Conservation (phyloP, 2,888 invertebrate genomes). For the Dryobotodes eremita region DNA sequence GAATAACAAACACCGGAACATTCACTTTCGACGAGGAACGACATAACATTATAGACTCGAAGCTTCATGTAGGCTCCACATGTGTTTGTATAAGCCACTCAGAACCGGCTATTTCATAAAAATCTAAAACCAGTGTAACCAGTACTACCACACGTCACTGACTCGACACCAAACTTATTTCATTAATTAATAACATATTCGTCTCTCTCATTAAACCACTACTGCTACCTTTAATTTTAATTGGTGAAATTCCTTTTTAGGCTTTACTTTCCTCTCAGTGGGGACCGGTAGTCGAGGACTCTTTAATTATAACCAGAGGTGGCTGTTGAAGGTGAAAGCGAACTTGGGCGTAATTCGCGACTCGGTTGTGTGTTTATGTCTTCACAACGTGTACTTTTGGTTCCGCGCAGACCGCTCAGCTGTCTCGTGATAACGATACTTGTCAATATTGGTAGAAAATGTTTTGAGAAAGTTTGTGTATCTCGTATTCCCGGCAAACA, state of each 20-base stretch:
- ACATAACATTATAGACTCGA: slow-evolving; percentile 78
- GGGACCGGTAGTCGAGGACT: slow-evolving; percentile 68
- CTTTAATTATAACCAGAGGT: slow-evolving; percentile 74
- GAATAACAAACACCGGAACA: slow-evolving; percentile 88
- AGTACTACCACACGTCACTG: slow-evolving; percentile 67
- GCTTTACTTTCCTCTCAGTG: slow-evolving; percentile 69
- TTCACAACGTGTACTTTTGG: slow-evolving; percentile 76
- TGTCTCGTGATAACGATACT: slow-evolving; percentile 73
- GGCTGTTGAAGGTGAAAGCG: slow-evolving; percentile 81
- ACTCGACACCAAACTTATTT: slow-evolving; percentile 57
- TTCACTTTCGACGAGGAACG: slow-evolving; percentile 87
- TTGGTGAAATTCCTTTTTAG: slow-evolving; percentile 70
- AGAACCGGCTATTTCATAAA: slow-evolving; percentile 70
- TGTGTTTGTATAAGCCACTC: slow-evolving; percentile 65
- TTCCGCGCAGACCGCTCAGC: slow-evolving; percentile 65
- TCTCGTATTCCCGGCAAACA: slow-evolving; percentile 34
- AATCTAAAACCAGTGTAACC: slow-evolving; percentile 71
- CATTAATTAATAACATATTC: slow-evolving; percentile 62
- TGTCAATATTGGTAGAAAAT: slow-evolving; percentile 81
- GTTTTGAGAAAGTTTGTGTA: slow-evolving; percentile 73
- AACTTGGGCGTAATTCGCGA: slow-evolving; percentile 75
- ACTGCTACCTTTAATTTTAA: slow-evolving; percentile 62
- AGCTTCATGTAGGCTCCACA: slow-evolving; percentile 62
- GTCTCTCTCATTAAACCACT: slow-evolving; percentile 61
- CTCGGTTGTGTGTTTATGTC: slow-evolving; percentile 70